phyloP scores from a whole-genome alignment of 2,888 invertebrate species.

The Cosmia trapezina region DNA sequence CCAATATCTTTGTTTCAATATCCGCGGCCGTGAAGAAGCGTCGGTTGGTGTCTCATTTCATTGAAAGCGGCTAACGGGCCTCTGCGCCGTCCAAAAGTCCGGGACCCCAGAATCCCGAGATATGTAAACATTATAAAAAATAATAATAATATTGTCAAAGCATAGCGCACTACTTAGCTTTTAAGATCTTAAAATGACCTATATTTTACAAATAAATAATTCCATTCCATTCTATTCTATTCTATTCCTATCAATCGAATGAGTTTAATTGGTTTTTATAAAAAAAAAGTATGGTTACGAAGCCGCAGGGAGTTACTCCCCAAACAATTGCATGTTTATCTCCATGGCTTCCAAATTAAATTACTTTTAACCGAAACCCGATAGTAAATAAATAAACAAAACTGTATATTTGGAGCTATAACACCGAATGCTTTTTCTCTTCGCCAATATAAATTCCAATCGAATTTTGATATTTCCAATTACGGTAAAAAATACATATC shows the following conservation, averaged over 20 bases:
- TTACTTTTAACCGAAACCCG: conserved; percentile 39
- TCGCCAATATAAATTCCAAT: conserved; percentile 53
- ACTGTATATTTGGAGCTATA: conserved; percentile 15
- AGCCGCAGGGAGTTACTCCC: background rate
- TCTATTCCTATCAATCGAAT: background rate
- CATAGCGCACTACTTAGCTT: too few relatives aligned
- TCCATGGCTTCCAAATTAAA: conserved; percentile 43
- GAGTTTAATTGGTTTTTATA: conserved; percentile 12
- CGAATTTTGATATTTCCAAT: conserved; percentile 62
- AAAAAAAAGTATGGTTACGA: background rate
- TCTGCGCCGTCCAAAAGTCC: too few relatives aligned
- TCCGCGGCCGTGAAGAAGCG: too few relatives aligned
- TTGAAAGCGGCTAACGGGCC: too few relatives aligned
- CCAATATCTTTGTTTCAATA: too few relatives aligned
- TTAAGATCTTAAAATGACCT: too few relatives aligned
- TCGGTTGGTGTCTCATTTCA: too few relatives aligned
- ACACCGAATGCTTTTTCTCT: conserved; percentile 39
- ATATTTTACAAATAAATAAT: too few relatives aligned
- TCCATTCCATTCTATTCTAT: too few relatives aligned
- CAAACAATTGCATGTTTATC: conserved; percentile 33
- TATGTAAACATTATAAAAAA: too few relatives aligned
- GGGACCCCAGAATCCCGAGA: too few relatives aligned
- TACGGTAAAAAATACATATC: conserved; percentile 61
- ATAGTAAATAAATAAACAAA: conserved; percentile 45
- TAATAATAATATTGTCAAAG: too few relatives aligned